These are phyloP conservation scores for Physocephala rufipes DNA, from an alignment of 2,888 invertebrate species.

Conservation along the genomic window DNA sequence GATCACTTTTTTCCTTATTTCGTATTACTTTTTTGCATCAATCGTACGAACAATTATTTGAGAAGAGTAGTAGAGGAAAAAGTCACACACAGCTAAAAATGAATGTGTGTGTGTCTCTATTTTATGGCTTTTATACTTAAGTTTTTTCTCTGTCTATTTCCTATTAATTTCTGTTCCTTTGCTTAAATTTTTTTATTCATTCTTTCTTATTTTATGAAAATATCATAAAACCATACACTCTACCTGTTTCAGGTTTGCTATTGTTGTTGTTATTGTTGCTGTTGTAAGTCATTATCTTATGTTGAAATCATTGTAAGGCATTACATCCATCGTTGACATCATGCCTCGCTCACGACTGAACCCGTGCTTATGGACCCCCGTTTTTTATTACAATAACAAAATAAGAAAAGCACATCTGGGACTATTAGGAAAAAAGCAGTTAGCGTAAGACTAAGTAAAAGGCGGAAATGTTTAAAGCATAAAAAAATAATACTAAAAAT, in stretches of 20 bases:
- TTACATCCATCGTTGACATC: background rate
- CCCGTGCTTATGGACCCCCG: background rate
- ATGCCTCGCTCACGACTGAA: background rate
- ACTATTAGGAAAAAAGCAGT: too few species aligned
- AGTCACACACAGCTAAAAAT: background rate
- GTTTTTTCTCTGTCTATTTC: background rate
- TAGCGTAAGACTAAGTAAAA: background rate
- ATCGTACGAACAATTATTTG: too few species aligned
- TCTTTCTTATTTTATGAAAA: background rate
- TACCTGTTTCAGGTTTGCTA: slow-evolving; percentile 1
- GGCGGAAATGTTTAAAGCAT: background rate
- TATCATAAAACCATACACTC: slow-evolving; percentile 8
- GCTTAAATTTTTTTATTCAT: background rate
- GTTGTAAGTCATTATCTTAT: background rate
- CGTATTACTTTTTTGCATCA: background rate
- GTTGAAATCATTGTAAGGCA: background rate
- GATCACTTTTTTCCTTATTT: slow-evolving; percentile 25
- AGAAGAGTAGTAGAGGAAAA: too few species aligned
- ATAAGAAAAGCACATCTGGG: too few species aligned
- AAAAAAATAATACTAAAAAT: background rate
- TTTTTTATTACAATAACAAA: too few species aligned
- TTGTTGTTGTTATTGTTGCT: slow-evolving; percentile 10
- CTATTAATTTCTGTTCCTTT: background rate
- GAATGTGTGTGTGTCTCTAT: too few species aligned
- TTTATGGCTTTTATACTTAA: background rate